phyloP scores from a whole-genome alignment of 2,888 invertebrate genomes.

The Scaptomyza polygonia region DNA sequence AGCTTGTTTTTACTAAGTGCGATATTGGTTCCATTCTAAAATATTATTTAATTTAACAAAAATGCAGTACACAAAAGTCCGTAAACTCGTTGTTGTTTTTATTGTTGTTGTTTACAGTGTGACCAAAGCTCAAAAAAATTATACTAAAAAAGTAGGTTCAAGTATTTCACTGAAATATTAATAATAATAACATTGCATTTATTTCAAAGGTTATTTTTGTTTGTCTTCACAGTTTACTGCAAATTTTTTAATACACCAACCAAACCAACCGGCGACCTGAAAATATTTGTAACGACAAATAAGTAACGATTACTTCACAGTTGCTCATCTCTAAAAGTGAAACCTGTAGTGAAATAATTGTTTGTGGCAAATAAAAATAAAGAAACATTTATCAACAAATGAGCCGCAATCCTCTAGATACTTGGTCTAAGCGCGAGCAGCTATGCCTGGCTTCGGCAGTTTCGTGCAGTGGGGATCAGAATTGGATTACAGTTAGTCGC shows the following conservation, averaged over 20 bases:
- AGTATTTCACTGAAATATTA: background rate
- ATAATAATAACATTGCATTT: too few relatives aligned
- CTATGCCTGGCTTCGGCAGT: constrained; percentile 94
- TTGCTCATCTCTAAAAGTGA: constrained; percentile 27
- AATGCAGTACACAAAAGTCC: constrained; percentile 30
- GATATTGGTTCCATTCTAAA: constrained; percentile 89
- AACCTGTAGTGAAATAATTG: constrained; percentile 10
- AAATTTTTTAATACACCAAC: background rate
- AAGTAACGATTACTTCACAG: background rate
- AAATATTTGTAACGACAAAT: background rate
- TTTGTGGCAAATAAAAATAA: constrained; percentile 12
- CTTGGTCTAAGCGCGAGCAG: constrained; percentile 94
- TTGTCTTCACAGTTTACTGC: too few relatives aligned
- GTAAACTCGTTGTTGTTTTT: constrained; percentile 14
- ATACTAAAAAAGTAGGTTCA: background rate
- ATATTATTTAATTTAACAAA: constrained; percentile 39
- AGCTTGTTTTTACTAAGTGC: constrained; percentile 90
- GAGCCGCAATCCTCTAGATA: constrained; percentile 91
- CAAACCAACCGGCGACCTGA: too few relatives aligned
- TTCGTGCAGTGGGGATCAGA: constrained; percentile 95
- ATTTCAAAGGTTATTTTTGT: too few relatives aligned
- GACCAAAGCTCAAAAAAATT: constrained; percentile 2
- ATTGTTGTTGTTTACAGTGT: constrained; percentile 20
- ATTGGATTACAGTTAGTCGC: constrained; percentile 87
- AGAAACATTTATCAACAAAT: constrained; percentile 75